Conservation (phyloP, 37 sponge, comb jelly and placozoan species). For the Hormiphora californensis region DNA sequence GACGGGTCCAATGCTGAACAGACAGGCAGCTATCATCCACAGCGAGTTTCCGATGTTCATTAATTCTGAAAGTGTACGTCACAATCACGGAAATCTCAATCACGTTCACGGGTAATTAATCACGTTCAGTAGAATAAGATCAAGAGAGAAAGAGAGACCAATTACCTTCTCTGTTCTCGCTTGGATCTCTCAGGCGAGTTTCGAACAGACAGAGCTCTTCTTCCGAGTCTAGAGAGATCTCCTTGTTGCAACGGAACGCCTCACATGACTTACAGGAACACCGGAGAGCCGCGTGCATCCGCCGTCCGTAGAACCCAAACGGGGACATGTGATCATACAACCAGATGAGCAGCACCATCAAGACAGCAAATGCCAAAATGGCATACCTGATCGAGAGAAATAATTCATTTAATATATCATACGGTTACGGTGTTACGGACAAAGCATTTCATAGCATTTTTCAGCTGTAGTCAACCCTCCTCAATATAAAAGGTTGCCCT, state of each 20-base stretch:
- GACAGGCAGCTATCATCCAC: slow-evolving; percentile 55
- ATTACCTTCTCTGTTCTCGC: slow-evolving; percentile 43
- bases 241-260: slow-evolving; percentile 38
- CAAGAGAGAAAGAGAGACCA: too few relatives aligned
- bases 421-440: too few relatives aligned
- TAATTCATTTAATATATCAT: too few relatives aligned
- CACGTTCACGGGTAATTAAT: too few relatives aligned
- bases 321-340: slow-evolving; percentile 53
- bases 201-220: slow-evolving; percentile 19
- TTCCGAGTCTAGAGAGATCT: neutral
- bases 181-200: slow-evolving; percentile 31
- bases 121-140: too few relatives aligned
- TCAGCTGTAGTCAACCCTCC: too few relatives aligned
- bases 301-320: slow-evolving; percentile 49
- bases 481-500: too few relatives aligned
- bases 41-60: slow-evolving; percentile 49
- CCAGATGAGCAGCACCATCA: slow-evolving; percentile 49
- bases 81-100: too few relatives aligned
- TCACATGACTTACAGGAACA: slow-evolving; percentile 49
- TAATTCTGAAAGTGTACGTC: too few relatives aligned
- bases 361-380: slow-evolving; percentile 20
- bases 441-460: too few relatives aligned
- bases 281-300: slow-evolving; percentile 54
- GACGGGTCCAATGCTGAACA: slow-evolving; percentile 50
- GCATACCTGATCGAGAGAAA: too few relatives aligned